Conservation (phyloP, 1,140 invertebrate genomes). For the Philotrypesis tridentata region DNA sequence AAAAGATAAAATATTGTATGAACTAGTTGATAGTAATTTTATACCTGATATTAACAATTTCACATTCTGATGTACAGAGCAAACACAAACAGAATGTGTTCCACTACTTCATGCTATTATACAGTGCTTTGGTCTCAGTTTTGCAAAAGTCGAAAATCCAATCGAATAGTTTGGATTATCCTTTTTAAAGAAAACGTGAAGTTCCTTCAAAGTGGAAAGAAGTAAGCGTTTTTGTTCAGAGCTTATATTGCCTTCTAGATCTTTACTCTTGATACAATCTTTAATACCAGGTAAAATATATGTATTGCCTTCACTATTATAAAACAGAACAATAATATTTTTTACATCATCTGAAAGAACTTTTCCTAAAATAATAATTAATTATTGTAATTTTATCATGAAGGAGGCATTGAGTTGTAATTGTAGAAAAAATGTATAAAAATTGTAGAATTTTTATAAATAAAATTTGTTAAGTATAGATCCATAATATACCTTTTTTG, state of each 20-base stretch:
- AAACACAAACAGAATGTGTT: constrained; percentile 30
- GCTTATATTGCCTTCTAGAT: neutral
- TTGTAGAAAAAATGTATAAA: too few relatives aligned
- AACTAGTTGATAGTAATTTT: neutral
- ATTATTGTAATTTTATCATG: neutral
- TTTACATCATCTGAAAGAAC: neutral
- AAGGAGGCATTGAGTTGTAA: too few relatives aligned
- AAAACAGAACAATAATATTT: neutral
- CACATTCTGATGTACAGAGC: constrained; percentile 15
- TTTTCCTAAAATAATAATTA: too few relatives aligned
- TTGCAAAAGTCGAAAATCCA: constrained; percentile 2
- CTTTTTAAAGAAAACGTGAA: neutral
- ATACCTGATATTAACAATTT: constrained; percentile 5
- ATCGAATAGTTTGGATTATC: neutral
- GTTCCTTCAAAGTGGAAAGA: constrained; percentile 3
- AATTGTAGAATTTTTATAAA: too few relatives aligned
- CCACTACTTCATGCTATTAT: constrained; percentile 11
- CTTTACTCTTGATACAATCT: neutral
- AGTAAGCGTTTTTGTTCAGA: constrained; percentile 5
- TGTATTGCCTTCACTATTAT: constrained; percentile 1
- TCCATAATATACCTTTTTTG: neutral
- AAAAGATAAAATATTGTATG: too few relatives aligned
- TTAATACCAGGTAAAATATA: constrained; percentile 7
- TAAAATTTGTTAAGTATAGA: too few relatives aligned
- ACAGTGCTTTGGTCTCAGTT: constrained; percentile 23